Evolutionary conservation across 2,113 vertebrate species (phyloP).

Genomic region (Opisthocomus hoazin): DNA sequence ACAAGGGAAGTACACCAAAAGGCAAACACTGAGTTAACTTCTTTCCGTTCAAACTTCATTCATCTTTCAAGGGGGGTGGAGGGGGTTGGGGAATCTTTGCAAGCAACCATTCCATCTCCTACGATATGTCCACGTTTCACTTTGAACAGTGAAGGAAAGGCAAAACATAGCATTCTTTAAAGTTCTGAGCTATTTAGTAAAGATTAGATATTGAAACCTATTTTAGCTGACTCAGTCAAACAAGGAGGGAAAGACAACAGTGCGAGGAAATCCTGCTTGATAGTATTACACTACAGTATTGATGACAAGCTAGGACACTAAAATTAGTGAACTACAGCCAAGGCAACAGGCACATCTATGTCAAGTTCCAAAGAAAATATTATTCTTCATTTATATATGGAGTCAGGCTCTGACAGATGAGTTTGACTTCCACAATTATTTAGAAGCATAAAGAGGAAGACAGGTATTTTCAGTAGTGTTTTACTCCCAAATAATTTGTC

Average conservation of each 20-base stretch:
- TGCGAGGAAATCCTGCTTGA: not conserved
- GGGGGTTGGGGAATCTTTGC: not conserved
- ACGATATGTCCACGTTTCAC: not conserved
- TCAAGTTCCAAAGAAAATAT: not conserved
- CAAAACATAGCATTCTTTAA: not conserved
- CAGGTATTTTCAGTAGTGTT: not conserved
- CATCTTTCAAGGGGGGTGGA: not conserved
- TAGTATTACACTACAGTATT: not conserved
- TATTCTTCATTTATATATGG: not conserved
- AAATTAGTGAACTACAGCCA: not conserved
- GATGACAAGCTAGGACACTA: not conserved
- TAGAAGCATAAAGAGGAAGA: not conserved
- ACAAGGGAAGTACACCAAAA: not conserved
- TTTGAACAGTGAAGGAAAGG: not conserved
- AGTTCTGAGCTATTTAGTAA: not conserved
- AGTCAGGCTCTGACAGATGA: not conserved
- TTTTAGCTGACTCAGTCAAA: not conserved
- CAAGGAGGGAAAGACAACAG: not conserved
- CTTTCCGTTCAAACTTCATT: not conserved
- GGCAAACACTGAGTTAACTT: not conserved
- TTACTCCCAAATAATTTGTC: not conserved
- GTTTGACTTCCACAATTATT: not conserved
- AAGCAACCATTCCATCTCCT: not conserved
- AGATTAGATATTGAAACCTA: not conserved
- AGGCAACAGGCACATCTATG: not conserved